Percentiles rank a stretch among this genome's conserved stretches.
Evolutionary conservation across 2,888 invertebrate species (phyloP).

Genomic region (Pseudococcus jackbeardsleyi): DNA sequence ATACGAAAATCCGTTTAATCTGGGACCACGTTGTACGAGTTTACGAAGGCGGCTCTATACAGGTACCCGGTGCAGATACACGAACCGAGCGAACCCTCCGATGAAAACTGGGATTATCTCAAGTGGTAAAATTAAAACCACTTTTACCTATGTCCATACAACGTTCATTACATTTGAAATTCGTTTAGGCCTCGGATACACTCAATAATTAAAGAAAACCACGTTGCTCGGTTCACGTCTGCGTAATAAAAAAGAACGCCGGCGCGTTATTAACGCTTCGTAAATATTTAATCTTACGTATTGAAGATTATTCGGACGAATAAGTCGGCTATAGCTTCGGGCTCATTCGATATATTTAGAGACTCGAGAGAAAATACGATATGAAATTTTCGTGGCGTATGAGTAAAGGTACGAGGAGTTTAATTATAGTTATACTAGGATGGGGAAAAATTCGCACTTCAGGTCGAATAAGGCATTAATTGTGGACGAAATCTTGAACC

Average conservation of each 20-base stretch:
- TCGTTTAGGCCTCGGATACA: background rate
- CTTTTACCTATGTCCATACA: slow-evolving; percentile 8
- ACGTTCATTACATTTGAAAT: slow-evolving; percentile 20
- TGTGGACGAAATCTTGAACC: too few species aligned
- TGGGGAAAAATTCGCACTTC: too few species aligned
- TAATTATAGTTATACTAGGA: background rate
- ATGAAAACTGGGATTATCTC: slow-evolving; percentile 16
- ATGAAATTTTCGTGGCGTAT: background rate
- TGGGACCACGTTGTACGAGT: too few species aligned
- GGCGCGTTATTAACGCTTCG: slow-evolving; percentile 13
- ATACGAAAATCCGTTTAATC: background rate
- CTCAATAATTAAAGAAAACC: slow-evolving; percentile 38
- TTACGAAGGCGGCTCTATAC: too few species aligned
- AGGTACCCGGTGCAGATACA: background rate
- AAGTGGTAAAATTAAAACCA: slow-evolving; percentile 29
- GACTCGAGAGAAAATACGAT: background rate
- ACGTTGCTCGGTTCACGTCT: slow-evolving; percentile 18
- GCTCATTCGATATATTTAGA: background rate
- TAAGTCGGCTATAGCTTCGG: slow-evolving; percentile 6
- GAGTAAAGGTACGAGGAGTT: background rate
- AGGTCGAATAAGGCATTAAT: too few species aligned
- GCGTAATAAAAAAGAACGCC: background rate
- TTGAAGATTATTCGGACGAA: slow-evolving; percentile 23
- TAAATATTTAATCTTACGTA: slow-evolving; percentile 37
- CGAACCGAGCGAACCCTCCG: background rate